Conservation (phyloP, 2,113 vertebrate genomes). For the Nycticryphes semicollaris region DNA sequence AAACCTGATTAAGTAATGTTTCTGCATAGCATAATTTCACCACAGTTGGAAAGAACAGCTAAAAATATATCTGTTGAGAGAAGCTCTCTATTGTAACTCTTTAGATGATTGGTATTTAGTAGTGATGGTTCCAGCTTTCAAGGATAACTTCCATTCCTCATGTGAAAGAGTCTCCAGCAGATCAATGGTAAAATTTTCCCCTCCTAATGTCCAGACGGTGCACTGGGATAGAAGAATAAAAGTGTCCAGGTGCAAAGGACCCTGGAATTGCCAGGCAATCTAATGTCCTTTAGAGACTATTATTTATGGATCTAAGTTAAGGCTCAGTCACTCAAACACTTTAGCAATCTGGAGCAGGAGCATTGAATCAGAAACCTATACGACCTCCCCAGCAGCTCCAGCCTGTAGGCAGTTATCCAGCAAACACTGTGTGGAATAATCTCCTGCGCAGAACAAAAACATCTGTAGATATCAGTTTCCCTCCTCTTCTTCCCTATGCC, state of each 20-base stretch:
- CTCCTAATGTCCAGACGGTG: neutral
- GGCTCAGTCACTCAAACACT: neutral
- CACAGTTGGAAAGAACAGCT: conserved; percentile 24
- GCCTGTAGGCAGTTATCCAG: neutral
- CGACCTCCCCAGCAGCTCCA: neutral
- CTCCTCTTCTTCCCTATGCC: neutral
- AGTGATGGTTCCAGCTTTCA: neutral
- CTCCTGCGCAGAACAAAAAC: neutral
- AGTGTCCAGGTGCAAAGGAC: neutral
- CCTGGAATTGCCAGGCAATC: neutral
- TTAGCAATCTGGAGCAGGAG: neutral
- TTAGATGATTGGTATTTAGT: neutral
- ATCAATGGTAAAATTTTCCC: neutral
- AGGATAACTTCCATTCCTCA: neutral
- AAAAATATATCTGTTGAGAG: neutral
- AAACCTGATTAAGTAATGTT: conserved; percentile 66
- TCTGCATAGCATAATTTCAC: conserved; percentile 41
- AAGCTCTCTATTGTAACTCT: neutral
- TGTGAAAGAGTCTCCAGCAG: neutral
- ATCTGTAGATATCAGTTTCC: neutral
- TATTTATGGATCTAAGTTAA: neutral
- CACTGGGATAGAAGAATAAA: neutral
- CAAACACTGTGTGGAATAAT: neutral
- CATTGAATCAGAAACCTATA: neutral
- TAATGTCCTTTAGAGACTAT: neutral